Base-by-base conservation (phyloP, 2,797 vertebrate genomes). In the Pogoniulus pusillus region DNA sequence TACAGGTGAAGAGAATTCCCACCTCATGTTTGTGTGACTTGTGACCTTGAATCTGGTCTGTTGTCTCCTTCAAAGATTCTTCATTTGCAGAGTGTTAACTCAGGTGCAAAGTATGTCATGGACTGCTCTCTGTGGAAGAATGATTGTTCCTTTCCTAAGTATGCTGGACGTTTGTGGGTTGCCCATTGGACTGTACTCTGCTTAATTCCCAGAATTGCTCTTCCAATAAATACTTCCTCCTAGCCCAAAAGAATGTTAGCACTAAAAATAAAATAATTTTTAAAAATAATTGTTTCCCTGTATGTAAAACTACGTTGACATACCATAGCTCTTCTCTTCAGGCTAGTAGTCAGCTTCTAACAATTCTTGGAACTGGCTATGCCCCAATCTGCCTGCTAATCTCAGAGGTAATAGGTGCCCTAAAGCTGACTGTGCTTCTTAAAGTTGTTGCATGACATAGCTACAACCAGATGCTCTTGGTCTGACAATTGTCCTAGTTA, bases 401-500 rank as follows among this genome's bases (percentile, higher is more conserved):
- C 58, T 64, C 57, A 53, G 64, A 58, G 69, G 58, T 2, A 55
- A 37, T 76, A 58, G 30, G 16, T 88, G 35, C 26, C 80, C 87
- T 76, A 91, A 93, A 80, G 23, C 65, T 39, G n/a, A 53, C 68
- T 86, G 32, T 68, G 24, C 45, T 91, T 93, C 58, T 93, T 51
- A 65, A 84, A 79, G 12, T 55, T 6, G 0, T 57, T 43, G 30
- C 29, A 45, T 73, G 85, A 59, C 69, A 75, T 87, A 90, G 63
- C 81, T 83, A 32, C 53, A 86, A 11, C 34, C 89, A 92, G 64
- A 91, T 92, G 78, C 81, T 91, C 55, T 83, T 88, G 85, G 79
- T 73, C 35, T 85, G 64, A 65, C 60, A 32, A 94, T 89, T 93
- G 71, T 89, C 22, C 3, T 35, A 69, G n/a, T 26, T 91, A n/a